Base-by-base conservation (phyloP, 1,140 invertebrate species). In the Drosophila pachea region DNA sequence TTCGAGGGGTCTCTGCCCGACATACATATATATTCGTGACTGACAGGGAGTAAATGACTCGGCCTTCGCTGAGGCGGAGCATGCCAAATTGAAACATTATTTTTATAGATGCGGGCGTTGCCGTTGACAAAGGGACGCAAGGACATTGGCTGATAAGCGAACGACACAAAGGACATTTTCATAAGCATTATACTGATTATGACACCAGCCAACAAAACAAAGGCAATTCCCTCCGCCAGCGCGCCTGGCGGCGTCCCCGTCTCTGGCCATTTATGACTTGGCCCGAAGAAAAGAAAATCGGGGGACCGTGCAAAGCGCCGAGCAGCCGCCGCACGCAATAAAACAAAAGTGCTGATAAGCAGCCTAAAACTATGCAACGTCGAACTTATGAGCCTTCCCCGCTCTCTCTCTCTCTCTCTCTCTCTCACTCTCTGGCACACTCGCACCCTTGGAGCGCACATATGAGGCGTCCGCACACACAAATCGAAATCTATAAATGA, bases 131-230 rank as follows among this genome's bases (percentile, higher is more conserved):
- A 65, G 16, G 67, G 16, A 40, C 42, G 29, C 40, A 40, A 22
- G 14, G 16, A 45, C 48, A 40, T 45, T 60, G 36, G 54, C 65
- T 61, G 84, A 87, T 87, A 81, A 81, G 79, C 63, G 60, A 43
- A 43, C 43, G 61, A 47, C 60, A 73, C 67, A 82, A 86, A 79
- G n/a, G 68, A 79, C 86, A 86, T 87, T 86, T 87, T 88, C 86
- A 86, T 88, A 88, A 88, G 86, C 82, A 83, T 88, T 73, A 88
- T 87, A 73, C 68, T 84, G 82, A 88, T 88, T 88, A 88, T 88
- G 86, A 88, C 86, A 88, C 86, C 52, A 8, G 45, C 16, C 42
- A 53, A 50, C 56, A 54, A 50, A 54, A 70, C 68, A 73, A 81
- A 76, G 45, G 55, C 68, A 43, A 65, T 9, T 31, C 7, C 32